Base-by-base conservation (phyloP, 1,140 invertebrate genomes). In the Asobara japonica region DNA sequence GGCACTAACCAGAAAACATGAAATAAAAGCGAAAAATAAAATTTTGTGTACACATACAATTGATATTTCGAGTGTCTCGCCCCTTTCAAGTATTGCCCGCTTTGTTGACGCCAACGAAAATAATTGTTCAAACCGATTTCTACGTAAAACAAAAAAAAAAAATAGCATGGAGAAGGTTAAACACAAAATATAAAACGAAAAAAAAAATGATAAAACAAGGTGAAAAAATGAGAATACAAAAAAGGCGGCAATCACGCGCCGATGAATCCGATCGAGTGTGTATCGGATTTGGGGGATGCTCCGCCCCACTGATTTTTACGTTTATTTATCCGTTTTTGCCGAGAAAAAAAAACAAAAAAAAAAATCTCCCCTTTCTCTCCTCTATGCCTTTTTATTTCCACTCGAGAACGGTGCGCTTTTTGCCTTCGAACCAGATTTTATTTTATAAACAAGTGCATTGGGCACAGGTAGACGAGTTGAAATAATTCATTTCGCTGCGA, bases 101-200 rank as follows among this genome's bases (percentile, higher is more conserved):
- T 85, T 84, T 85, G 83, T 84, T 86, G 84, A 84, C 83, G 79
- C 80, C 78, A 80, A 84, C 78, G 84, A 82, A 84, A 86, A 85
- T 85, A 85, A 85, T 83, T 84, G 60, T 62, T 62, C 60, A 62
- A 60, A 62, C 30, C 60, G 29, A 31, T 30, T 45, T 30, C 5
- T 16, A 62, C 25, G 27, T 27, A 6, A 13, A n/a, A n/a, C n/a
- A n/a, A n/a, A 56, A 25, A 20, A 31, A 30, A 61, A 62, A 16
- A 62, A 62, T 6, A 13, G n/a, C 51, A 18, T 25, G 60, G 31
- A 30, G 31, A 30, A 62, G 29, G 16, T 62, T 62, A 30, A 62
- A 62, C 60, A 62, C 7, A 7, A 62, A 62, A 31, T 30, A 33
- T 62, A 62, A 16, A 62, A 62, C 16, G 27, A 62, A 30, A 62